Conservation (phyloP, 2,797 vertebrate species). For the Syndactyla subalaris region DNA sequence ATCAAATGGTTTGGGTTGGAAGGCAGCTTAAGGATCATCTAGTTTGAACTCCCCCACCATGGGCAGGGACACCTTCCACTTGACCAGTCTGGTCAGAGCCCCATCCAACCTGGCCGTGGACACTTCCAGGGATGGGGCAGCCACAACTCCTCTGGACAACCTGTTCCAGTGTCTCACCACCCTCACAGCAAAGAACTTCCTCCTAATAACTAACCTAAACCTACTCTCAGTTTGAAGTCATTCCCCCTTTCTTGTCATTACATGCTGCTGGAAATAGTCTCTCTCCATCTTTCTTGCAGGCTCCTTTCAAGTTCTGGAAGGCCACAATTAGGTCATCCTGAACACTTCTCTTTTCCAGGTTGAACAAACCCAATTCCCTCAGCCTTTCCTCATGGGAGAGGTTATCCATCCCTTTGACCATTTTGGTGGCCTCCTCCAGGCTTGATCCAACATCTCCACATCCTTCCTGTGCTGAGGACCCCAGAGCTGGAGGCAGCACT, state of each 20-base stretch:
- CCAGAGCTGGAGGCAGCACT: neutral
- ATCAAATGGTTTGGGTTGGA: neutral
- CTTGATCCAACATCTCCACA: rapidly evolving
- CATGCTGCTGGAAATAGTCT: neutral
- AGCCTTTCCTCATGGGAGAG: neutral
- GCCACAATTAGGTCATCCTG: neutral
- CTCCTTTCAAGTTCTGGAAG: neutral
- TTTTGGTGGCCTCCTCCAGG: neutral
- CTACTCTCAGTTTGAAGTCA: neutral
- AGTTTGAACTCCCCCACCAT: rapidly evolving
- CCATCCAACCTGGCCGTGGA: neutral
- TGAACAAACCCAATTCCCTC: neutral
- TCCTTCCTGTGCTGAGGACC: neutral
- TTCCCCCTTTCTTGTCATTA: neutral
- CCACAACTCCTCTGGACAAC: neutral
- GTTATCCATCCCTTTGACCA: neutral
- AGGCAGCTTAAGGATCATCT: neutral
- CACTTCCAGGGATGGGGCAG: neutral
- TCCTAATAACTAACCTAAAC: neutral
- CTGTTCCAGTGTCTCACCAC: neutral
- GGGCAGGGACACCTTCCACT: neutral
- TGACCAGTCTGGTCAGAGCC: neutral
- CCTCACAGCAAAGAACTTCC: neutral
- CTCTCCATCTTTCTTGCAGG: neutral
- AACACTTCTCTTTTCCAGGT: neutral